A percentile compares a stretch with the other conserved stretches of the same genome.
These are phyloP conservation scores for Trichoplusia ni DNA, from an alignment of 1,140 invertebrate genomes.

Conservation along the genomic window DNA sequence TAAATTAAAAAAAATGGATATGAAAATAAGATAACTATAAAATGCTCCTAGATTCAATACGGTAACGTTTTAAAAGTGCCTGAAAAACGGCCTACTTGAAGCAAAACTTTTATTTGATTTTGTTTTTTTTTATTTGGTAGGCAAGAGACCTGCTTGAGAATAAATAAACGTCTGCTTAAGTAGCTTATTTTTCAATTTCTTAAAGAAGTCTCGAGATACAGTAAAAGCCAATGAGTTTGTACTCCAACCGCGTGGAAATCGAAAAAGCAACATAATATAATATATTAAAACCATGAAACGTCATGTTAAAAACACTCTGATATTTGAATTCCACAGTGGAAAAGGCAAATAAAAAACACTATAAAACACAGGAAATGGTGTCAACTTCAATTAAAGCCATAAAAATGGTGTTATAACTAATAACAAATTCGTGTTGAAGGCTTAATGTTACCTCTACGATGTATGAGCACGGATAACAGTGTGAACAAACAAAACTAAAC, in stretches of 20 bases:
- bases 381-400: constrained; percentile 50
- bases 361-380: constrained; percentile 42
- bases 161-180: too few relatives aligned
- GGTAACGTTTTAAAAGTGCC: too few relatives aligned
- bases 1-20: too few relatives aligned
- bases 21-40: too few relatives aligned
- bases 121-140: too few relatives aligned
- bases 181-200: too few relatives aligned
- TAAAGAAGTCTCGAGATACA: too few relatives aligned
- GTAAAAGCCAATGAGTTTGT: neutral
- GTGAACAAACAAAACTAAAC: constrained; percentile 6
- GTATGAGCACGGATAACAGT: constrained; percentile 23
- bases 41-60: too few relatives aligned
- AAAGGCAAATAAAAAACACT: constrained; percentile 42
- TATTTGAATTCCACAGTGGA: constrained; percentile 39
- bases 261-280: neutral
- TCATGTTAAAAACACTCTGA: constrained; percentile 21
- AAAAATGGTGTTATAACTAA: constrained; percentile 47
- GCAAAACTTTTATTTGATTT: too few relatives aligned
- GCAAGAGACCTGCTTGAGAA: too few relatives aligned
- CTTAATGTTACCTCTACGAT: constrained; percentile 25
- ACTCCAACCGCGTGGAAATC: neutral
- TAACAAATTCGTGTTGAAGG: constrained; percentile 40
- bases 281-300: constrained; percentile 5
- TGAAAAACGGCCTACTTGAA: too few relatives aligned